Evolutionary conservation across 2,113 vertebrate species (phyloP).

Genomic region (Eretmochelys imbricata): DNA sequence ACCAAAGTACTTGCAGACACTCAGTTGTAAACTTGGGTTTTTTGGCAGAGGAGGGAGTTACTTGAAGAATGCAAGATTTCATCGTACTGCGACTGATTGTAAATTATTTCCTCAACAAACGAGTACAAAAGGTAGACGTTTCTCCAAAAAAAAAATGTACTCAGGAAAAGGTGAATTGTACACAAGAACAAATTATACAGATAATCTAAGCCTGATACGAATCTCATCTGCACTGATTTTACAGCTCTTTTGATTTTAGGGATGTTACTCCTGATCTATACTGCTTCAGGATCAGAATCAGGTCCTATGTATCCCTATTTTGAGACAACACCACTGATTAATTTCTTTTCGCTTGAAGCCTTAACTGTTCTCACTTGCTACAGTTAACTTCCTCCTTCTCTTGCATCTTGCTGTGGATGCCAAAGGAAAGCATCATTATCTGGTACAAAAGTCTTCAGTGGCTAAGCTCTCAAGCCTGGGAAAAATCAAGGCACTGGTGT

Average conservation of each 20-base stretch:
- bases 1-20: constrained; percentile 53
- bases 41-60: background rate
- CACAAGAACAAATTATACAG: background rate
- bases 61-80: constrained; percentile 37
- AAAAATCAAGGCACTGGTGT: constrained; percentile 47
- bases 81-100: background rate
- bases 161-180: background rate
- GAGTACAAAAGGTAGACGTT: background rate
- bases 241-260: background rate
- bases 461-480: background rate
- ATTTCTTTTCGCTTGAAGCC: background rate
- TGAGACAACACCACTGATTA: background rate
- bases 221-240: background rate
- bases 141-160: background rate
- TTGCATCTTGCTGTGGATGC: background rate
- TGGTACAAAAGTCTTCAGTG: background rate
- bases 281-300: background rate
- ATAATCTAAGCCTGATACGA: background rate
- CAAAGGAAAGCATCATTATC: constrained; percentile 12
- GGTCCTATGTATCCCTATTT: background rate
- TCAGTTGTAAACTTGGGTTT: constrained; percentile 53
- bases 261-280: background rate
- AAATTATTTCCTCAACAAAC: constrained; percentile 21
- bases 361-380: background rate
- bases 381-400: background rate